Base-by-base conservation (phyloP, 2,797 vertebrate genomes). In the Aulostomus chinensis region DNA sequence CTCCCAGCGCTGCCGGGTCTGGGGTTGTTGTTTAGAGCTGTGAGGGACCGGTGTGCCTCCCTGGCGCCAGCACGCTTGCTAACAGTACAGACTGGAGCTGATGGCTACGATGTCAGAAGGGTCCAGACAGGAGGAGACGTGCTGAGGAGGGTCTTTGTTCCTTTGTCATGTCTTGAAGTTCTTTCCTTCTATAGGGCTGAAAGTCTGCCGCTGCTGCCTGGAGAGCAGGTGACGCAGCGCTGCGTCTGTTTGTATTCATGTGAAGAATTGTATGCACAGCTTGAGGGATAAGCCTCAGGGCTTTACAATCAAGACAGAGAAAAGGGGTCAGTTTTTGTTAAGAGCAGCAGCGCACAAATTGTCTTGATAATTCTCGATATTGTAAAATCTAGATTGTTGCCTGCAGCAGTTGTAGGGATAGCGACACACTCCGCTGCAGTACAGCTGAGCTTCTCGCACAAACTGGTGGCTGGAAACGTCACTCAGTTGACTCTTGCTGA, bases 121-220 rank as follows among this genome's bases (percentile, higher is more conserved):
- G 20, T 33, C 35, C 33, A 71, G 67, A 50, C 39, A 51, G 2
- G 42, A 69, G 47, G 18, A 62, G 68, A n/a, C n/a, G n/a, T n/a
- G n/a, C n/a, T n/a, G n/a, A n/a, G n/a, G n/a, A n/a, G n/a, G n/a
- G n/a, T n/a, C n/a, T n/a, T n/a, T n/a, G n/a, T n/a, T n/a, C n/a
- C n/a, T n/a, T n/a, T n/a, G n/a, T n/a, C n/a, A n/a, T n/a, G n/a
- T n/a, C n/a, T n/a, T n/a, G n/a, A n/a, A n/a, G n/a, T n/a, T n/a
- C n/a, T n/a, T n/a, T n/a, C n/a, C n/a, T n/a, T n/a, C n/a, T n/a
- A n/a, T n/a, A n/a, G n/a, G 11, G 24, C 18, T 24, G 41, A 49
- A 43, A 43, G 21, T 31, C 7, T n/a, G 2, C 8, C 11, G 15
- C n/a, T n/a, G 42, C 14, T 32, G 39, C 21, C 26, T 18, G 4